Evolutionary conservation across 2,888 invertebrate genomes (phyloP).

Genomic region (Germaria angustata): DNA sequence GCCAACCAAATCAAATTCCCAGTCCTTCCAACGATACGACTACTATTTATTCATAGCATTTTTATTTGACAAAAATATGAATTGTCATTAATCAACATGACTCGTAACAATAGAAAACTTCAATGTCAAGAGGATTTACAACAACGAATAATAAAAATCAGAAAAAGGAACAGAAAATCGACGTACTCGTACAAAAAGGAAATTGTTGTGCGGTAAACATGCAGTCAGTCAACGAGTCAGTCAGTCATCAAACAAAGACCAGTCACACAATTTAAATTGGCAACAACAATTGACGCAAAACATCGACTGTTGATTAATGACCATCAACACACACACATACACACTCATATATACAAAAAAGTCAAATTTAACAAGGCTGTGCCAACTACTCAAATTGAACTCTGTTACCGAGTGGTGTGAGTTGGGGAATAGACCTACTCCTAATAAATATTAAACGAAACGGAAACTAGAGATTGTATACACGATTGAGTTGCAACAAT

Average conservation of each 20-base stretch:
- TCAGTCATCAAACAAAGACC: constrained; percentile 13
- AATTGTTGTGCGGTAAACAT: constrained; percentile 46
- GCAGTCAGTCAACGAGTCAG: constrained; percentile 15
- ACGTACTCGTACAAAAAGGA: constrained; percentile 33
- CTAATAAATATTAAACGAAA: constrained; percentile 28
- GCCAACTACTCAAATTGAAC: constrained; percentile 42
- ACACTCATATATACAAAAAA: constrained; percentile 1
- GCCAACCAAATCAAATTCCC: constrained; percentile 10
- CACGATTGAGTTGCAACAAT: constrained; percentile 68
- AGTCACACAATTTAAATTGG: constrained; percentile 68
- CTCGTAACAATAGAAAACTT: constrained; percentile 53
- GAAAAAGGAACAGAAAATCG: constrained; percentile 17
- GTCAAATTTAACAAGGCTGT: constrained; percentile 47
- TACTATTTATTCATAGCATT: constrained; percentile 48
- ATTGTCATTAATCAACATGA: constrained; percentile 70
- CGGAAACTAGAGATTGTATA: constrained; percentile 66
- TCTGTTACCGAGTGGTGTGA: not conserved
- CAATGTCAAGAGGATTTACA: constrained; percentile 65
- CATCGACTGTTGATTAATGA: constrained; percentile 69
- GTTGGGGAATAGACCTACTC: not conserved
- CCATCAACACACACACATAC: constrained; percentile 61
- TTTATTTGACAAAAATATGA: constrained; percentile 66
- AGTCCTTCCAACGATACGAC: too few relatives aligned
- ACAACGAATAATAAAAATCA: not conserved
- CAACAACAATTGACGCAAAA: constrained; percentile 61